Evolutionary conservation across 2,113 vertebrate species (phyloP).

Genomic region (Lampris incognitus): DNA sequence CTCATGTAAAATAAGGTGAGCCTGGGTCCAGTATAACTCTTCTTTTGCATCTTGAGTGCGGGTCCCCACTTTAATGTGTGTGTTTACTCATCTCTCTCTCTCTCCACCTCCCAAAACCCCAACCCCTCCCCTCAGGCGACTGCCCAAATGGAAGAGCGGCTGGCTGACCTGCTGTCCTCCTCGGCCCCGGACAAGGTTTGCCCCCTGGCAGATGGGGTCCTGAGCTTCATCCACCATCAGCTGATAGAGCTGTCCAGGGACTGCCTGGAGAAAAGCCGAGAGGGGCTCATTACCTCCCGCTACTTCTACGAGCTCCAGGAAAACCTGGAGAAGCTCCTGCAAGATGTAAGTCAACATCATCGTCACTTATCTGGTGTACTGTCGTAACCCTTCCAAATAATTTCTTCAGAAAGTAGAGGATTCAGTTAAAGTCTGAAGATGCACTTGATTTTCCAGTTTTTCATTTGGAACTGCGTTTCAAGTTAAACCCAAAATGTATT

Average conservation of each 20-base stretch:
- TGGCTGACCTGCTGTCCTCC: slow-evolving; percentile 90
- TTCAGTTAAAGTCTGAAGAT: neutral
- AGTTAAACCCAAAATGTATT: no score
- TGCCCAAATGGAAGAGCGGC: slow-evolving; percentile 96
- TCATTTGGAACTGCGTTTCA: no score
- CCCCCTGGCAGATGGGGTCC: slow-evolving; percentile 92
- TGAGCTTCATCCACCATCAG: slow-evolving; percentile 98
- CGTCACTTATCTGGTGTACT: neutral
- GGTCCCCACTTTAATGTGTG: neutral
- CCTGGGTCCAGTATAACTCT: neutral
- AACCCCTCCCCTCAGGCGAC: slow-evolving; percentile 85
- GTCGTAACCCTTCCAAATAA: neutral
- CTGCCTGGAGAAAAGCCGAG: slow-evolving; percentile 93
- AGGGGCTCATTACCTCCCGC: slow-evolving; percentile 94
- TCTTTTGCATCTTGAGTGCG: neutral
- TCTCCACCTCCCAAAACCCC: neutral
- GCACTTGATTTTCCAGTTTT: no score
- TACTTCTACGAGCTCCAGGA: slow-evolving; percentile 99
- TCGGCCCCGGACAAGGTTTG: slow-evolving; percentile 88
- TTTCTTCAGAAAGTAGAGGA: neutral
- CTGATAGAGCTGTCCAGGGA: slow-evolving; percentile 96
- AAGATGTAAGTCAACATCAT: slow-evolving; percentile 88
- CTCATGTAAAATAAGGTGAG: no score
- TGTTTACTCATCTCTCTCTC: slow-evolving; percentile 42
- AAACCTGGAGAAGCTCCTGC: slow-evolving; percentile 95